Evolutionary conservation across 2,797 vertebrate species (phyloP), one percentile per base, ranked within the genome.

Genomic region (Squalus acanthias): DNA sequence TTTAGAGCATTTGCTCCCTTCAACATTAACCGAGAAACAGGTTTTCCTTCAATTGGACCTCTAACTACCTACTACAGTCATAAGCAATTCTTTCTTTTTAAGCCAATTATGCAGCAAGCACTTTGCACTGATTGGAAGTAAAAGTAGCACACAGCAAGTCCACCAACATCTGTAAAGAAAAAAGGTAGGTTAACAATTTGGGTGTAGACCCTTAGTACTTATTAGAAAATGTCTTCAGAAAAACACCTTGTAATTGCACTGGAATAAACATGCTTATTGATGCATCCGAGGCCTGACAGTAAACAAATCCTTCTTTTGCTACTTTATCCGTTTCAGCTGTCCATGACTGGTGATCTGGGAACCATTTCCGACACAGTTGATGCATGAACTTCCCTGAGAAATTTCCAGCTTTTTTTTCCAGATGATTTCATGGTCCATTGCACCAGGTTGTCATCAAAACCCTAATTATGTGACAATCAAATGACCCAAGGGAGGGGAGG

Each of bases 391-490:
- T 92, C 88, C 29, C 57, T 92, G 89, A 92, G 89, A 65, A 92
- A 65, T n/a, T 33, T 92, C 60, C 57, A 29, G 57, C 57, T 92
- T 63, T 63, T 63, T 63, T 63, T 91, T 60, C 39, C 89, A 92
- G 29, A 65, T 92, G 33, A 92, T 65, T 65, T 92, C 60, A n/a
- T 92, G 63, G 89, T 33, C 26, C 57, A 65, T 65, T 65, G 89
- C 26, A 20, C 60, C 63, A 65, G 89, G 57, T 92, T 92, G 89
- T 92, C 89, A 92, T 92, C 63, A 65, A 39, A 92, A 63, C 12
- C 7, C 60, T 92, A 92, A 92, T 92, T 60, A 63, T 33, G 89
- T 92, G 89, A 92, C 89, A 63, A 92, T 92, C 89, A 92, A 65
- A 65, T 5, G 29, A 1, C 57, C 89, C 89, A 92, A 24, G 29